A percentile compares a stretch with the other conserved stretches of the same genome.
phyloP scores from a whole-genome alignment of 1,140 invertebrate species.

The Holcopasites calliopsidis region DNA sequence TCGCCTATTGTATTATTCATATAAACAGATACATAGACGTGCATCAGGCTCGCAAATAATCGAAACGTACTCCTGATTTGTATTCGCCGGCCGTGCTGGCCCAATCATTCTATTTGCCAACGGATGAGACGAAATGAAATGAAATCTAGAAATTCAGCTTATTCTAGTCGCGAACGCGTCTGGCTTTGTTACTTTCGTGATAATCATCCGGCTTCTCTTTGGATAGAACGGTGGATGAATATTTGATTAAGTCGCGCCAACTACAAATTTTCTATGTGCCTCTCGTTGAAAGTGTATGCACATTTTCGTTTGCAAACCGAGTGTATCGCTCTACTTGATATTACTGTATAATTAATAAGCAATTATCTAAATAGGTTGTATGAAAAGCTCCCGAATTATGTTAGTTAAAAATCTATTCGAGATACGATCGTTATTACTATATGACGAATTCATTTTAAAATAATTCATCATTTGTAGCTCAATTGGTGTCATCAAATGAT shows the following conservation, averaged over 20 bases:
- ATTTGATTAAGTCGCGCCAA: constrained; percentile 21
- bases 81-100: constrained; percentile 37
- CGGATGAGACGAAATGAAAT: constrained; percentile 61
- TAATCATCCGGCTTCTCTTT: constrained; percentile 32
- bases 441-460: no score
- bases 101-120: constrained; percentile 58
- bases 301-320: not conserved
- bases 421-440: no score
- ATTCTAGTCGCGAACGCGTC: constrained; percentile 51
- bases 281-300: no score
- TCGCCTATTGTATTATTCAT: constrained; percentile 10
- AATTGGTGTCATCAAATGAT: no score
- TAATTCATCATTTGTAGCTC: no score
- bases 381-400: not conserved
- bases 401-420: not conserved
- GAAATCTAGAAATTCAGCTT: constrained; percentile 60
- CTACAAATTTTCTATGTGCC: not conserved
- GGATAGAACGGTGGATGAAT: constrained; percentile 28
- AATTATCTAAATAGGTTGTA: no score
- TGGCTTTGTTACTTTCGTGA: constrained; percentile 59
- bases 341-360: not conserved
- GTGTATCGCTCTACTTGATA: no score
- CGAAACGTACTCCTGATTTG: constrained; percentile 55
- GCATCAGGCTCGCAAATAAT: constrained; percentile 40
- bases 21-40: constrained; percentile 18